Conservation (phyloP, 2,113 vertebrate genomes). For the Mormyrus iriodes region DNA sequence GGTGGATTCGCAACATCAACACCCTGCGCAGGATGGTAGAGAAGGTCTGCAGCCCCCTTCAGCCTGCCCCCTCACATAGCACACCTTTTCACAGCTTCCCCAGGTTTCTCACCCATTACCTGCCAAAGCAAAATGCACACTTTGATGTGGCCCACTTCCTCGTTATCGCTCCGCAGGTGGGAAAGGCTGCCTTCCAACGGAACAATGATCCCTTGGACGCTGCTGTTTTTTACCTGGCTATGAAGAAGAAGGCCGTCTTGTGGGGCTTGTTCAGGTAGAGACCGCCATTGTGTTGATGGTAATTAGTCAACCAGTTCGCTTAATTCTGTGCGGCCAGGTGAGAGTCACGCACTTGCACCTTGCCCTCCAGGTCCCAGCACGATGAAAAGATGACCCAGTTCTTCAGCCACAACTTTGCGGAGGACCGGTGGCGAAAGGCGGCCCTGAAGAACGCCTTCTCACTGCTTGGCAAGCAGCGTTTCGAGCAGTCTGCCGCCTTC, state of each 20-base stretch:
- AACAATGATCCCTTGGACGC: constrained; percentile 92
- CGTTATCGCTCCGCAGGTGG: constrained; percentile 44
- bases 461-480: constrained; percentile 93
- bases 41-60: constrained; percentile 68
- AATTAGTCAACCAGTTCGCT: neutral
- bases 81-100: neutral
- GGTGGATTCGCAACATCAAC: constrained; percentile 98
- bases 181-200: constrained; percentile 92
- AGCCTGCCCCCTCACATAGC: neutral
- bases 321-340: neutral
- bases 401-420: constrained; percentile 95
- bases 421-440: constrained; percentile 94
- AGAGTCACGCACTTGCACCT: neutral
- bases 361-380: constrained; percentile 75
- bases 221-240: constrained; percentile 91
- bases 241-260: constrained; percentile 96
- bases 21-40: constrained; percentile 91
- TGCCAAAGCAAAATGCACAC: neutral
- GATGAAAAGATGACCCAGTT: constrained; percentile 97
- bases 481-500: constrained; percentile 94
- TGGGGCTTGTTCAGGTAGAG: constrained; percentile 92
- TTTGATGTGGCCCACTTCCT: neutral
- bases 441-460: constrained; percentile 97
- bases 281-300: neutral
- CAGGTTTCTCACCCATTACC: neutral